Evolutionary conservation across 2,888 invertebrate species (phyloP).

Genomic region (Diadegma fenestrale): DNA sequence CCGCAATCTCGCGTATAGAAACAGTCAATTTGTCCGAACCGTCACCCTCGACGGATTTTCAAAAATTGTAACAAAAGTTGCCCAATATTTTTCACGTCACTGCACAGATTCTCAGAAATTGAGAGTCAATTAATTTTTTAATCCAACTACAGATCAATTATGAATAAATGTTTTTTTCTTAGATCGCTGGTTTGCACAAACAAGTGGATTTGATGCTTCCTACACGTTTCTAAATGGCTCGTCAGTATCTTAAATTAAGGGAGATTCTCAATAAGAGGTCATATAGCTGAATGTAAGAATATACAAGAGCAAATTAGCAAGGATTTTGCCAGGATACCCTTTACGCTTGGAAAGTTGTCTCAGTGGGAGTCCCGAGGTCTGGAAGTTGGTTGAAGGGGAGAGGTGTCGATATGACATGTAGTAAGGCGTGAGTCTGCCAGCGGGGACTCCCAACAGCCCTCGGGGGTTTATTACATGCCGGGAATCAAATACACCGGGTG

Average conservation of each 20-base stretch:
- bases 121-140: neutral
- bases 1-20: slow-evolving; percentile 12
- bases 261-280: slow-evolving; percentile 74
- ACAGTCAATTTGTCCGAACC: slow-evolving; percentile 4
- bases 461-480: slow-evolving; percentile 85
- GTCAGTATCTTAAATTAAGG: neutral
- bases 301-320: slow-evolving; percentile 84
- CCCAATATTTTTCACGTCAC: neutral
- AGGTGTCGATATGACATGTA: slow-evolving; percentile 85
- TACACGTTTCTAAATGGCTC: neutral
- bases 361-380: slow-evolving; percentile 55
- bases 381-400: slow-evolving; percentile 58
- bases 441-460: slow-evolving; percentile 78
- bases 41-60: neutral
- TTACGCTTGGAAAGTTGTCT: slow-evolving; percentile 67
- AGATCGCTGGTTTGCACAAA: neutral
- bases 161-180: neutral
- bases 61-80: neutral
- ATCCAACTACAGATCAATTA: neutral
- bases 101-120: neutral
- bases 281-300: slow-evolving; percentile 73
- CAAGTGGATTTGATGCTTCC: neutral
- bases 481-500: slow-evolving; percentile 85
- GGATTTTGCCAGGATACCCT: slow-evolving; percentile 78
- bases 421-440: slow-evolving; percentile 73